Conservation (phyloP, 2,797 vertebrate species). For the Sebastolobus altivelis region DNA sequence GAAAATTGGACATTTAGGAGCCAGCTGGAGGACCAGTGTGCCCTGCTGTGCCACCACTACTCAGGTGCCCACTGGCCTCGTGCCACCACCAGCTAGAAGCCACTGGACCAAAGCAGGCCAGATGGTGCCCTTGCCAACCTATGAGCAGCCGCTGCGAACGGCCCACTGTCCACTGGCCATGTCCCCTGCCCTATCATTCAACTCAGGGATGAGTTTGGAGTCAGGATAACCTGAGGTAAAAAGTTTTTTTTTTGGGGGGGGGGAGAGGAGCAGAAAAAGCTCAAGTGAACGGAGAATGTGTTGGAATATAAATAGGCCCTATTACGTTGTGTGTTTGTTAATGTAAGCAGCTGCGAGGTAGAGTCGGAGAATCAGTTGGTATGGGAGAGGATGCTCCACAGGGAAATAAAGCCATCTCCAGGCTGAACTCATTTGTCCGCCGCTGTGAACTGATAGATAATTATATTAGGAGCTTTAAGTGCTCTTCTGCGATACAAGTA, state of each 20-base stretch:
- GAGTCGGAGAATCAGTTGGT: conserved; percentile 48
- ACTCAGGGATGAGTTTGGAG: conserved; percentile 59
- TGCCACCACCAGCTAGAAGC: conserved; percentile 77
- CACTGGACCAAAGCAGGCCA: conserved; percentile 76
- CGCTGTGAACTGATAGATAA: conserved; percentile 72
- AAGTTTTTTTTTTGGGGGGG: conserved; percentile 26
- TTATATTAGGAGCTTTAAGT: conserved; percentile 76
- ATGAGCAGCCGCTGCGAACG: conserved; percentile 59
- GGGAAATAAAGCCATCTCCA: conserved; percentile 75
- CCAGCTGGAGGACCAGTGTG: conserved; percentile 82
- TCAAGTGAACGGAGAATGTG: conserved; percentile 33
- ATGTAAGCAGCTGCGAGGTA: conserved; percentile 66
- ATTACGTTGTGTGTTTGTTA: conserved; percentile 67
- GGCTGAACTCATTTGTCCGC: conserved; percentile 71
- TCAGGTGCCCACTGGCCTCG: conserved; percentile 76
- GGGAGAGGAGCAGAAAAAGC: conserved; percentile 32
- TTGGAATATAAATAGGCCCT: conserved; percentile 60
- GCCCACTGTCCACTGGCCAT: conserved; percentile 43
- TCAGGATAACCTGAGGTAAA: conserved; percentile 55
- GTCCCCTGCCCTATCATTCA: conserved; percentile 58
- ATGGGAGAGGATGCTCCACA: conserved; percentile 52
- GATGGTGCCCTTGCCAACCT: conserved; percentile 79
- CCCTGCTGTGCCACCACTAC: conserved; percentile 74
- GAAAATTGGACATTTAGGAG: conserved; percentile 87
- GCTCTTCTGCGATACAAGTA: conserved; percentile 69